These are phyloP conservation scores for Toxotes lorentzi DNA, from an alignment of 2,797 vertebrate genomes.

Conservation along the genomic window DNA sequence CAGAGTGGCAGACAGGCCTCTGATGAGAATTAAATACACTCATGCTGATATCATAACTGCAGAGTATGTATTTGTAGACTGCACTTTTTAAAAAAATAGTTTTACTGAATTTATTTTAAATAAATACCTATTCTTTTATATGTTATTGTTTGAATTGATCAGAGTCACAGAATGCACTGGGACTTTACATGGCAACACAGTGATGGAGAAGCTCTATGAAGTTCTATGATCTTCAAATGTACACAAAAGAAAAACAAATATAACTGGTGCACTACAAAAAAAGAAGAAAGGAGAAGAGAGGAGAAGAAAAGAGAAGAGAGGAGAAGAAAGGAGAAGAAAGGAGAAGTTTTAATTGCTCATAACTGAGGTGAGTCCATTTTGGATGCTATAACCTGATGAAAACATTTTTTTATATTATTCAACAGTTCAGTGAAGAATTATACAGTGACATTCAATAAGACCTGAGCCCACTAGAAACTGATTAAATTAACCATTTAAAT, in stretches of 20 bases:
- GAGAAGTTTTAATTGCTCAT: background rate
- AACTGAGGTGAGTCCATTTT: constrained; percentile 31
- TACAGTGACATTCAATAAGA: background rate
- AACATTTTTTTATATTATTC: background rate
- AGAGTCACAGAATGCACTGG: background rate
- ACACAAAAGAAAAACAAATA: background rate
- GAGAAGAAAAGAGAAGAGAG: background rate
- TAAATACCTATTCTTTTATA: background rate
- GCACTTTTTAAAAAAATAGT: background rate
- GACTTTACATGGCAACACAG: constrained; percentile 24
- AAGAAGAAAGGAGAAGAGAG: background rate
- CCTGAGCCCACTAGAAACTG: background rate
- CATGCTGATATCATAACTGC: background rate
- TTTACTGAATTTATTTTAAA: no score
- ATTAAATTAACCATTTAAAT: background rate
- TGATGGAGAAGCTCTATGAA: background rate
- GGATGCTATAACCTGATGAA: background rate
- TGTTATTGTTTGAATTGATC: background rate
- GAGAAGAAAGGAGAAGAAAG: background rate
- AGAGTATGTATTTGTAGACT: background rate
- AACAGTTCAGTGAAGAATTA: background rate
- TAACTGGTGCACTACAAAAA: background rate
- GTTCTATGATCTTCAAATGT: constrained; percentile 9
- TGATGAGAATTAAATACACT: constrained; percentile 3
- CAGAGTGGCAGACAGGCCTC: background rate